A percentile compares a stretch with the other conserved stretches of the same genome.
phyloP scores from a whole-genome alignment of 2,888 invertebrate genomes.

The Epicampocera succincta region DNA sequence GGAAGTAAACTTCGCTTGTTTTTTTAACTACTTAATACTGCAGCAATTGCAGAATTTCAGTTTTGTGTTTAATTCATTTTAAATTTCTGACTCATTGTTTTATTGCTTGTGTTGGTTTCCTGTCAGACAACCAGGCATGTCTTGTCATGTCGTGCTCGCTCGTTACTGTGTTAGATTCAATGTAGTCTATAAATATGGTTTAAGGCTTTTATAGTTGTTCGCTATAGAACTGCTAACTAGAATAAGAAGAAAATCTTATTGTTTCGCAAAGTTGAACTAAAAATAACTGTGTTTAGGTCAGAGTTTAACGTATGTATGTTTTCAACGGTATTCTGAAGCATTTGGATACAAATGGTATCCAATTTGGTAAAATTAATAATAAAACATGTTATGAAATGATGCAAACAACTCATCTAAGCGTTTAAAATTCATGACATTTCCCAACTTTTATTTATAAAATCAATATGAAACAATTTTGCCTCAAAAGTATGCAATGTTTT shows the following conservation, averaged over 20 bases:
- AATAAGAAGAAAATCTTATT: background rate
- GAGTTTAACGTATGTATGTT: constrained; percentile 46
- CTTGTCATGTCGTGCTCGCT: constrained; percentile 27
- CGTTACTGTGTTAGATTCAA: constrained; percentile 2
- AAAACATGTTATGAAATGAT: no score
- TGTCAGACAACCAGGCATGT: constrained; percentile 53
- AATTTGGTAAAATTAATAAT: no score
- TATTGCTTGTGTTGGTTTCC: constrained; percentile 5
- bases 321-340: constrained; percentile 5
- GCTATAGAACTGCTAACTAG: background rate
- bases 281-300: constrained; percentile 57
- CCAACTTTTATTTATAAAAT: no score
- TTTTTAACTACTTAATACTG: constrained; percentile 61
- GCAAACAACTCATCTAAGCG: no score
- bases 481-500: no score
- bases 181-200: constrained; percentile 20
- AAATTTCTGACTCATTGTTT: constrained; percentile 54
- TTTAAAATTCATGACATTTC: no score
- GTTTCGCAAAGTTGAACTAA: constrained; percentile 9
- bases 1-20: constrained; percentile 69
- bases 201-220: constrained; percentile 2
- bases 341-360: no score
- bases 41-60: constrained; percentile 61
- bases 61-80: constrained; percentile 21
- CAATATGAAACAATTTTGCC: no score